A percentile compares a stretch with the other conserved stretches of the same genome.
phyloP scores from a whole-genome alignment of 2,797 vertebrate genomes.

The Acanthurus leucopareius region DNA sequence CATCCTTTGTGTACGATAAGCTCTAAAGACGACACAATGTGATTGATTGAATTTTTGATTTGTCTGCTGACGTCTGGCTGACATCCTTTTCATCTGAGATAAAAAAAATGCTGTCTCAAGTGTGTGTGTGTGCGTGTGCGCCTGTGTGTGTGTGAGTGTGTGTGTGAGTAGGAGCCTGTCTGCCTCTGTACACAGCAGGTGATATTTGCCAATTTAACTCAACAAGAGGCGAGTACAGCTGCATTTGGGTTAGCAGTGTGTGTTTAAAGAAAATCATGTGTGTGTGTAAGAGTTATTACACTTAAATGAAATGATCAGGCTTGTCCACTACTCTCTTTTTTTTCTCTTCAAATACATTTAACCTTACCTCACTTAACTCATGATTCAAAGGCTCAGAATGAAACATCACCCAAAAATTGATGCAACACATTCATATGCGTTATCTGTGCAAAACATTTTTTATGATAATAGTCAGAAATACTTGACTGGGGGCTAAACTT shows the following conservation, averaged over 20 bases:
- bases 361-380: not conserved
- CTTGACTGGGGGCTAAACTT: not conserved
- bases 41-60: conserved; percentile 72
- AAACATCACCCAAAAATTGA: not conserved
- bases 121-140: conserved; percentile 34
- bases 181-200: conserved; percentile 65
- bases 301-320: conserved; percentile 56
- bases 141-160: conserved; percentile 44
- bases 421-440: too few species aligned
- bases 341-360: conserved; percentile 8
- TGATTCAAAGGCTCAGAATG: not conserved
- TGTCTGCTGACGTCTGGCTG: conserved; percentile 49
- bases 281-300: conserved; percentile 50
- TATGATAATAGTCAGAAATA: not conserved
- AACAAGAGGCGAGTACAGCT: conserved; percentile 33
- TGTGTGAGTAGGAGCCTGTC: conserved; percentile 48
- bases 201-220: conserved; percentile 74
- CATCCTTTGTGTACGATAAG: conserved; percentile 47
- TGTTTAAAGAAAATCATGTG: conserved; percentile 44
- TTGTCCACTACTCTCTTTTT: conserved; percentile 16
- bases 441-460: not conserved
- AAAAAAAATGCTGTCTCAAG: conserved; percentile 26
- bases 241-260: conserved; percentile 43
- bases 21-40: conserved; percentile 55
- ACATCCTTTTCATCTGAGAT: conserved; percentile 58